phyloP scores from a whole-genome alignment of 2,113 vertebrate genomes.

The Marmota flaviventris region DNA sequence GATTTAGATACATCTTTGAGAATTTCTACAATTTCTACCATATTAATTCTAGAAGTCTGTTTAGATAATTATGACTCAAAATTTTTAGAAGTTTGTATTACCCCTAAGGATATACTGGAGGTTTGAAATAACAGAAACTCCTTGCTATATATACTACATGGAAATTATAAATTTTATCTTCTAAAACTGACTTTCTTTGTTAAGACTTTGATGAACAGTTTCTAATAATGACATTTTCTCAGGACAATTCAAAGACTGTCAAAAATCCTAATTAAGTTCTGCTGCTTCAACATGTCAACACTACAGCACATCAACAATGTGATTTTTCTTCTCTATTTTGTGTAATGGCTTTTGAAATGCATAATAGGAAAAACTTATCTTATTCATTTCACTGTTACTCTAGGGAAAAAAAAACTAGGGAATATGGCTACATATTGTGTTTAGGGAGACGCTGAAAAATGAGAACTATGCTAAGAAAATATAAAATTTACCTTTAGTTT shows the following conservation, averaged over 20 bases:
- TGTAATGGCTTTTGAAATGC: conserved; percentile 43
- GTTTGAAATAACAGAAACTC: conserved; percentile 51
- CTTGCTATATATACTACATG: neutral
- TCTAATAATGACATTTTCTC: conserved; percentile 48
- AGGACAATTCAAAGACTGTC: conserved; percentile 12
- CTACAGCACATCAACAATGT: neutral
- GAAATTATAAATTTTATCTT: conserved; percentile 31
- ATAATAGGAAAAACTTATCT: neutral
- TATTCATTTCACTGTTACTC: conserved; percentile 24
- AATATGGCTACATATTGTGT: neutral
- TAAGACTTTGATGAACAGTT: neutral
- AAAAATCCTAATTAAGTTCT: conserved; percentile 49
- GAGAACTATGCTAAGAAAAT: conserved; percentile 37
- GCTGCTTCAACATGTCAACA: conserved; percentile 31
- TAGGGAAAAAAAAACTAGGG: conserved; percentile 14
- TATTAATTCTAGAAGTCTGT: neutral
- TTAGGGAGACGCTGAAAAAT: neutral
- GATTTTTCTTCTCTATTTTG: neutral
- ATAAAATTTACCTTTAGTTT: conserved; percentile 44
- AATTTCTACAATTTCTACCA: conserved; percentile 24
- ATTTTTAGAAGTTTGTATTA: neutral
- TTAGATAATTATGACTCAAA: neutral
- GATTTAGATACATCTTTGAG: neutral
- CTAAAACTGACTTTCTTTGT: conserved; percentile 44
- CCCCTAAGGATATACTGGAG: neutral